Evolutionary conservation across 1,140 invertebrate genomes (phyloP), one percentile per base, ranked within the genome.

Genomic region (Caenorhabditis latens): DNA sequence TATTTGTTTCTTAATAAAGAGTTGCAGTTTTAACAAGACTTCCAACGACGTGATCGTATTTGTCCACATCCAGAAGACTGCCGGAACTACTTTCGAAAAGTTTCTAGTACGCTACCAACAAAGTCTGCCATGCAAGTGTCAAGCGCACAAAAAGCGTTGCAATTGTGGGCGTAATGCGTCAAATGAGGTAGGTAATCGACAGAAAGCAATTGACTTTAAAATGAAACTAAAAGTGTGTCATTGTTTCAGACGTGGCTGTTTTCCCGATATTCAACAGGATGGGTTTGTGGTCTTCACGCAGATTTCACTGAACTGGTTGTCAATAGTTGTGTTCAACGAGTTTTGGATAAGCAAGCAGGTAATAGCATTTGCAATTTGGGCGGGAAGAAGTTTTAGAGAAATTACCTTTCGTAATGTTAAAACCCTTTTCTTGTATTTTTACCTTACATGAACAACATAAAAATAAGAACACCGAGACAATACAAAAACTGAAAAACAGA

Each of bases 271-370:
- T 98, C 97, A 9, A 98, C 97, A 21, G 98, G 98, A 75, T 99
- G 98, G 98, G 96, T 96, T 91, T 99, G 98, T 94, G 98, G 98
- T 82, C 94, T 99, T 21, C 98, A 99, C 94, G 97, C 98, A n/a
- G 94, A 99, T 94, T 99, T 97, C 96, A 99, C 98, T 16, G 97
- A 99, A 94, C 93, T 99, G 84, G 97, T 96, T 14, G 90, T 90
- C 95, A 95, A 91, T 96, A 96, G 93, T 19, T 94, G 94, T 91
- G 93, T 94, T 6, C 91, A 93, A 53, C 86, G 91, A n/a, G 92
- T 90, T 32, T 90, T 94, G 88, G 92, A 93, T 88, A 91, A 92
- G 83, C 90, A 91, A 63, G 93, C 94, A 89, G 90, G 91, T 84
- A 87, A 88, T 1, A 32, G 32, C 32, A 32, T 0, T 32, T 2